Conservation (phyloP, 2,888 invertebrate species). For the Mimachlamys varia region DNA sequence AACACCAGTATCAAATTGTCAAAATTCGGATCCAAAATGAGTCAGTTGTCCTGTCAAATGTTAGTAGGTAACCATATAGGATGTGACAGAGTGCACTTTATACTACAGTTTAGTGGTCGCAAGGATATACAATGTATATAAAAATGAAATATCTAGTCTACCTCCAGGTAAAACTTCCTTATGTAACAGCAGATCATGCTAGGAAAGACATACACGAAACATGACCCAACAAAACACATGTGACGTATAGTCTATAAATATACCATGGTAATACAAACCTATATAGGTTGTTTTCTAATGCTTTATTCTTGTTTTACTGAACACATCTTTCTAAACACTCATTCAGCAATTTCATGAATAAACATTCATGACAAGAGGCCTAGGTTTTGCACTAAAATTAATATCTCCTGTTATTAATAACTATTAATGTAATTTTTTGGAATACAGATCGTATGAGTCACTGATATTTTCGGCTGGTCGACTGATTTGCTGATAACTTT, state of each 20-base stretch:
- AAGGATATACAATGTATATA: not conserved
- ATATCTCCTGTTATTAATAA: not conserved
- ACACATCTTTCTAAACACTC: no score
- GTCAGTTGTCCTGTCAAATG: not conserved
- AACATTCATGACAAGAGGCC: not conserved
- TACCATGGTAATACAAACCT: not conserved
- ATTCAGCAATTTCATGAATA: not conserved
- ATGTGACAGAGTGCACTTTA: not conserved
- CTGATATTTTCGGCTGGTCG: not conserved
- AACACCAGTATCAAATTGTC: slow-evolving; percentile 1
- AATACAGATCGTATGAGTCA: not conserved
- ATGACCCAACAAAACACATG: not conserved
- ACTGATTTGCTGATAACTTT: not conserved
- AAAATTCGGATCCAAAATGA: not conserved
- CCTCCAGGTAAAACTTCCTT: not conserved
- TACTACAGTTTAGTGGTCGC: not conserved
- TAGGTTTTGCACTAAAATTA: not conserved
- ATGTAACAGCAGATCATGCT: not conserved
- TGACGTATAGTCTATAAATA: not conserved
- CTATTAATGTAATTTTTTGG: not conserved
- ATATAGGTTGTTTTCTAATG: no score
- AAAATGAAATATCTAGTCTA: not conserved
- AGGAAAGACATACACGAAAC: not conserved
- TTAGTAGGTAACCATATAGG: not conserved
- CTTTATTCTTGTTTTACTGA: no score